phyloP scores from a whole-genome alignment of 2,797 vertebrate genomes.

The Melanotaenia trifasciata region DNA sequence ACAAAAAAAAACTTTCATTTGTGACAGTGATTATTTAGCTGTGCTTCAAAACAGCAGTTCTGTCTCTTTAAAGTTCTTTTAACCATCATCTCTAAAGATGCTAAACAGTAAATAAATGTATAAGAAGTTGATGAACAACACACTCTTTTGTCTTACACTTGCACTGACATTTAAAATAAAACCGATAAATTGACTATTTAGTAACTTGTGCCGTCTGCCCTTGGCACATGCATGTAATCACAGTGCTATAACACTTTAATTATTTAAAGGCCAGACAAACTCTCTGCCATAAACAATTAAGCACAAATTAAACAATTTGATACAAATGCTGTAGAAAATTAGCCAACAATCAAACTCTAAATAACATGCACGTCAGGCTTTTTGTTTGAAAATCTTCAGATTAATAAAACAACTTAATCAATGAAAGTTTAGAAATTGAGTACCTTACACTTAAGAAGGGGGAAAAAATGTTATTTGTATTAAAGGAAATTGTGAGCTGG shows the following conservation, averaged over 20 bases:
- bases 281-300: neutral
- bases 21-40: too few species aligned
- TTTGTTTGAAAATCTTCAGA: neutral
- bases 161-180: conserved; percentile 2
- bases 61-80: neutral
- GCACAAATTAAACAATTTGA: neutral
- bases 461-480: neutral
- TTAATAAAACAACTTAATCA: neutral
- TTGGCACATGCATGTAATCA: neutral
- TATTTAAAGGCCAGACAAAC: conserved; percentile 2
- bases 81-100: neutral
- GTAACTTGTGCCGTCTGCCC: neutral
- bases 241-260: neutral
- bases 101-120: neutral
- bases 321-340: neutral
- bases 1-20: too few species aligned
- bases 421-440: neutral
- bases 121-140: neutral
- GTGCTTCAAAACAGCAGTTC: neutral
- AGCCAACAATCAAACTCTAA: neutral
- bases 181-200: neutral
- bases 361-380: neutral
- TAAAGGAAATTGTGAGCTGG: too few species aligned
- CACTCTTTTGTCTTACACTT: neutral
- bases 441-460: neutral